Conservation (phyloP, 37 sponge, comb jelly and placozoan genomes). For the Beroe forskalii region DNA sequence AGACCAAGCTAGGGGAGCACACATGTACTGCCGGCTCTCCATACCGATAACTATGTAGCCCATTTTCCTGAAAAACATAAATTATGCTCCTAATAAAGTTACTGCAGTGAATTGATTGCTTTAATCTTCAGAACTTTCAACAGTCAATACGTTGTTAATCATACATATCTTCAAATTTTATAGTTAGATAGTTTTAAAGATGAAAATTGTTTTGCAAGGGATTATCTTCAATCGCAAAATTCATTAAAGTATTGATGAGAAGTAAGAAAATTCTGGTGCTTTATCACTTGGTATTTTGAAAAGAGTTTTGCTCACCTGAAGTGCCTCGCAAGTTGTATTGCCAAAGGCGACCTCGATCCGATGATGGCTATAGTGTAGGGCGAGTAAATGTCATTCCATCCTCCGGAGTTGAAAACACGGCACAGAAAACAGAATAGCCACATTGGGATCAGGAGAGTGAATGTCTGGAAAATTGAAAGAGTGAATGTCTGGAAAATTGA, state of each 20-base stretch:
- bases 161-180: too few species aligned
- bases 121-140: too few species aligned
- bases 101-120: too few species aligned
- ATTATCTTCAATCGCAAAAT: too few species aligned
- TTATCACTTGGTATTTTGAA: too few species aligned
- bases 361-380: slow-evolving; percentile 28
- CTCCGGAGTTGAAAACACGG: background rate
- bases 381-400: slow-evolving; percentile 30
- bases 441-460: background rate
- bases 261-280: too few species aligned
- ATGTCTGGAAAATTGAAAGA: background rate
- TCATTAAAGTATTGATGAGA: too few species aligned
- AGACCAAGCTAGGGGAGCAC: slow-evolving; percentile 62
- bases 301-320: too few species aligned
- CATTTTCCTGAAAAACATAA: slow-evolving; percentile 4
- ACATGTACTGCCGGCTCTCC: slow-evolving; percentile 54
- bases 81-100: too few species aligned
- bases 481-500: background rate
- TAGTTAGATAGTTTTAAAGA: too few species aligned
- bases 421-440: slow-evolving; percentile 40
- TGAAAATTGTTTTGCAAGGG: too few species aligned
- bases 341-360: slow-evolving; percentile 15
- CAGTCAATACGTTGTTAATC: too few species aligned
- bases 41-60: slow-evolving; percentile 53
- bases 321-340: slow-evolving; percentile 39